Percentiles rank a stretch among this genome's conserved stretches.
Conservation (phyloP, 2,888 invertebrate genomes). For the Eupithecia exiguata region DNA sequence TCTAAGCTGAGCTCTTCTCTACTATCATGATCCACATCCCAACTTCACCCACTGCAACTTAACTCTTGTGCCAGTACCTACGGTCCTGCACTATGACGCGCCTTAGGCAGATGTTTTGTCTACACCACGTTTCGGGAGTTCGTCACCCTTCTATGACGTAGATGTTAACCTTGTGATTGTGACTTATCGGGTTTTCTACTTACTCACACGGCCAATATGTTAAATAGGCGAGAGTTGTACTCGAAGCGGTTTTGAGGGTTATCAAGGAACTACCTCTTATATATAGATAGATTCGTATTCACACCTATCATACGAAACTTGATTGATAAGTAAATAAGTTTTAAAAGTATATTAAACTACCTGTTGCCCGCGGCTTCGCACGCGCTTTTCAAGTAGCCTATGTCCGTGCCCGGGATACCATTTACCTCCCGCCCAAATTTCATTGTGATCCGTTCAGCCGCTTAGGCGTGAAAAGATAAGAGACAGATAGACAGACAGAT, state of each 20-base stretch:
- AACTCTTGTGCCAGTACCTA: background rate
- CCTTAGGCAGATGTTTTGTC: background rate
- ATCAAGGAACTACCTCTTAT: background rate
- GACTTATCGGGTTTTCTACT: conserved; percentile 8
- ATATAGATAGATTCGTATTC: background rate
- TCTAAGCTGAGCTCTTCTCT: background rate
- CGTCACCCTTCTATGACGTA: conserved; percentile 12
- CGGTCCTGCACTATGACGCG: background rate
- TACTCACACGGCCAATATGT: conserved; percentile 1
- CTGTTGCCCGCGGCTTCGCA: no score
- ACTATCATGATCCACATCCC: background rate
- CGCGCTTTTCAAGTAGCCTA: no score
- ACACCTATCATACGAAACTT: background rate
- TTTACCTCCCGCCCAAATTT: no score
- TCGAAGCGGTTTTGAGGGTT: background rate
- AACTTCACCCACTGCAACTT: background rate
- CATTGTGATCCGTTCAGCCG: no score
- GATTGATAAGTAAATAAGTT: background rate
- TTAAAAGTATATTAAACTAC: no score
- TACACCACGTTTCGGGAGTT: background rate
- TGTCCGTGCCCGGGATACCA: no score
- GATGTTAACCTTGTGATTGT: background rate
- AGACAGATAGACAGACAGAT: no score
- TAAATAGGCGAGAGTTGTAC: conserved; percentile 6
- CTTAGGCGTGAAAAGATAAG: no score